Evolutionary conservation across 2,888 invertebrate species (phyloP), one percentile per base, ranked within the genome.

Genomic region (Oconnorella tubifera): DNA sequence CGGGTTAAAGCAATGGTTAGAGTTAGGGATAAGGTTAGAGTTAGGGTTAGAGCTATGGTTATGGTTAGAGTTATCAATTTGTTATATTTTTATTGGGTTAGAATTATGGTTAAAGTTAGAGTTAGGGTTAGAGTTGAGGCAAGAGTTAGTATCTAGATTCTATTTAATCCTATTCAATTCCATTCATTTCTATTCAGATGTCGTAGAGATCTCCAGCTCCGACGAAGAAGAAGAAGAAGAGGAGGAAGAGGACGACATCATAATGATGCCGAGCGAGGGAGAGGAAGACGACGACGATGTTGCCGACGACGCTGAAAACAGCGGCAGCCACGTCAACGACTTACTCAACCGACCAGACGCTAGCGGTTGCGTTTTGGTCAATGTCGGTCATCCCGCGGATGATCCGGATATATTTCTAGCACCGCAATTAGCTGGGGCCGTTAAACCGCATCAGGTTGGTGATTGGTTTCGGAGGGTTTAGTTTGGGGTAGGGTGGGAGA

Each of bases 381-480:
- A 97, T 81, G 89, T 96, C 29, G 95, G 93, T 4, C 96, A 96
- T 82, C 90, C 92, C 0, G 89, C 90, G 64, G 89, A 88, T 62
- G 97, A 97, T 78, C 88, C 89, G 23, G 95, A 95, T 76, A 89
- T 97, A 71, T 97, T 90, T 82, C 85, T 97, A 64, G 91, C 95
- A 0, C 91, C 93, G 0, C 95, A 84, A 67, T 90, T 97, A 59
- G 90, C 93, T 0, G 86, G 90, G 72, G 87, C 91, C 61, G 93
- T 97, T 64, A 97, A 97, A 83, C 95, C 96, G 1, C 97, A 97
- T 86, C 97, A 97, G 86, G 90, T 90, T n/a, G n/a, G n/a, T n/a
- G n/a, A n/a, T n/a, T n/a, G n/a, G n/a, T n/a, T n/a, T n/a, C n/a
- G n/a, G n/a, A n/a, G n/a, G n/a, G 67, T 59, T 48, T 62, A 23